Percentiles rank a stretch among this genome's conserved stretches.
Evolutionary conservation across 92 coral and sea anemone genomes (phyloP).

Genomic region (Umimayanthus chanpuru): DNA sequence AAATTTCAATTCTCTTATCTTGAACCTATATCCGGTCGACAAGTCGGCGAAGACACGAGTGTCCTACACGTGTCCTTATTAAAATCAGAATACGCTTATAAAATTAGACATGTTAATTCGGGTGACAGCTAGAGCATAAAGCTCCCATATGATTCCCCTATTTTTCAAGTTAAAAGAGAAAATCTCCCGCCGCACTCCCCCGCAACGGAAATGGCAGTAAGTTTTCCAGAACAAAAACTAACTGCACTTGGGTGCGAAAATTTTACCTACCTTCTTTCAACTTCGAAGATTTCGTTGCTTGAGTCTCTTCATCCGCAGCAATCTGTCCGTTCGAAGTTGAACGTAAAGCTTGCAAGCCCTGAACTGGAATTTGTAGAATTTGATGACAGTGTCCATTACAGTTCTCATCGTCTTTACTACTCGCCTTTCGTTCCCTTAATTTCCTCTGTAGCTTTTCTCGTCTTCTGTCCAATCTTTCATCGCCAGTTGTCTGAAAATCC

Average conservation of each 20-base stretch:
- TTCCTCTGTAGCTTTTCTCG: constrained; percentile 91
- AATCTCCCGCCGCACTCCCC: constrained; percentile 26
- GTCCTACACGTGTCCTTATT: constrained; percentile 38
- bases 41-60: not conserved
- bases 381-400: constrained; percentile 87
- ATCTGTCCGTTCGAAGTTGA: constrained; percentile 45
- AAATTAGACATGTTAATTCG: not conserved
- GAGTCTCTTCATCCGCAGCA: not conserved
- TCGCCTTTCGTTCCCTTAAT: constrained; percentile 85
- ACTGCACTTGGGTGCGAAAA: not conserved
- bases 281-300: constrained; percentile 3
- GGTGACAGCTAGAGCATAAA: not conserved
- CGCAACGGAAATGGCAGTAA: constrained; percentile 36
- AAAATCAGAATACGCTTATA: not conserved
- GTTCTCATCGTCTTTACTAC: constrained; percentile 73
- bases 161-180: not conserved
- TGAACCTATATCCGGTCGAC: constrained; percentile 29
- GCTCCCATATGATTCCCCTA: not conserved
- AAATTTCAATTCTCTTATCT: not conserved
- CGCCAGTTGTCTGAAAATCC: constrained; percentile 60
- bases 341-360: constrained; percentile 68
- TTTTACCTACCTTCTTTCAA: constrained; percentile 6
- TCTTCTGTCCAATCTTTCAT: constrained; percentile 81
- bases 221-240: not conserved
- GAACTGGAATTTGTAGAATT: constrained; percentile 79